A percentile compares a stretch with the other conserved stretches of the same genome.
These are phyloP conservation scores for Syngnathus acus DNA, from an alignment of 2,797 vertebrate genomes.

Conservation along the genomic window DNA sequence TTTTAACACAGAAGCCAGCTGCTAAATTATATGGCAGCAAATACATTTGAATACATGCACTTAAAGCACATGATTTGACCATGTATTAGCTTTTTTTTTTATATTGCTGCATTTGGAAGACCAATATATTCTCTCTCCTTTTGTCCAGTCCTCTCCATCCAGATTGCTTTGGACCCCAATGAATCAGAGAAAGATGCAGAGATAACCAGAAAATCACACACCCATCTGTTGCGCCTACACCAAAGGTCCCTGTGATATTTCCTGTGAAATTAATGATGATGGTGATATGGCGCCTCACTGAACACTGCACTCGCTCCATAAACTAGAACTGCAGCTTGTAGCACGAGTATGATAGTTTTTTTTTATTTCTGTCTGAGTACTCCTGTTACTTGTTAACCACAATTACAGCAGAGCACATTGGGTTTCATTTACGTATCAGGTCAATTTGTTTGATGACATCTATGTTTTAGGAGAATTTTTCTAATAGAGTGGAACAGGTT, in stretches of 20 bases:
- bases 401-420: not conserved
- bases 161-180: conserved; percentile 7
- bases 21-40: not conserved
- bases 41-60: not conserved
- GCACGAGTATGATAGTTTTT: not conserved
- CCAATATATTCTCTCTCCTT: not conserved
- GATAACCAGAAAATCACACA: conserved; percentile 4
- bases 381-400: not conserved
- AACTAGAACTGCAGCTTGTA: not conserved
- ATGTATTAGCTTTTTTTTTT: not conserved
- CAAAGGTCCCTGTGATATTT: conserved; percentile 8
- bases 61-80: not conserved
- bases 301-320: not conserved
- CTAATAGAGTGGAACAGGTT: not conserved
- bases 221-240: conserved; percentile 7
- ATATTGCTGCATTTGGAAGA: not conserved
- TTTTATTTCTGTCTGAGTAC: not conserved
- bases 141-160: not conserved
- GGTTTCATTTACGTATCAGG: not conserved
- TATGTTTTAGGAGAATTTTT: not conserved
- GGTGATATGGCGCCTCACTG: conserved; percentile 1
- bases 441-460: conserved; percentile 1
- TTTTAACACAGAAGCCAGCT: not conserved
- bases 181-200: not conserved
- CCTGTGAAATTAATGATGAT: conserved; percentile 11